Evolutionary conservation across 1,140 invertebrate species (phyloP).

Genomic region (Scaptomyza montana): DNA sequence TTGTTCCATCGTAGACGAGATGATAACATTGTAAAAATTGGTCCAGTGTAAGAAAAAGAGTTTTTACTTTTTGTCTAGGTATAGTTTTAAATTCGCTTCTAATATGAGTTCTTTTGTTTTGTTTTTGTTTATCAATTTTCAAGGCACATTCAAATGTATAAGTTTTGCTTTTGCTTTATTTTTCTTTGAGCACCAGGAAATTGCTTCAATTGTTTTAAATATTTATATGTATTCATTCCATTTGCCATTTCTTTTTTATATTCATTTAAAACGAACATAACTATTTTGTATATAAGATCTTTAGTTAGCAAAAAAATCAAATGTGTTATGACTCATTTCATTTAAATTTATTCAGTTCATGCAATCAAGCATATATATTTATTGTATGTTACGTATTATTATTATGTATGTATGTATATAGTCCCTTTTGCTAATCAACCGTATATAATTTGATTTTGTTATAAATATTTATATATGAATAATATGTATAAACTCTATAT

Average conservation of each 20-base stretch:
- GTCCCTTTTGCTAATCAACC: slow-evolving; percentile 35
- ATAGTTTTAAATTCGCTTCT: slow-evolving; percentile 76
- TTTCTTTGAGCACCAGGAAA: slow-evolving; percentile 73
- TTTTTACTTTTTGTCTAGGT: slow-evolving; percentile 18
- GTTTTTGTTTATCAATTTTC: slow-evolving; percentile 27
- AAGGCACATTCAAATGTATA: slow-evolving; percentile 48
- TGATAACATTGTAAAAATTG: slow-evolving; percentile 23
- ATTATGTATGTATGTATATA: slow-evolving; percentile 45
- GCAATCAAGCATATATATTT: slow-evolving; percentile 64
- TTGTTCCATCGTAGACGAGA: slow-evolving; percentile 4
- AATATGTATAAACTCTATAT: slow-evolving; percentile 26
- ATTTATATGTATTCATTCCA: slow-evolving; percentile 16
- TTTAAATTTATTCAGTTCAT: slow-evolving; percentile 80
- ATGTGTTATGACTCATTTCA: slow-evolving; percentile 54
- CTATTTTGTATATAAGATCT: slow-evolving; percentile 43
- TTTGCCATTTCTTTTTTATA: background rate
- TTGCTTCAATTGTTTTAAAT: slow-evolving; percentile 55
- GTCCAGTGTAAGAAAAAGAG: slow-evolving; percentile 19
- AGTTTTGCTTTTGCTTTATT: slow-evolving; percentile 20
- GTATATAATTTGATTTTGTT: slow-evolving; percentile 28
- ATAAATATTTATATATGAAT: slow-evolving; percentile 51
- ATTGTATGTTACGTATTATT: slow-evolving; percentile 15
- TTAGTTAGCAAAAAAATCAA: slow-evolving; percentile 55
- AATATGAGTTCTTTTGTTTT: slow-evolving; percentile 14
- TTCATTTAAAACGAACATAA: slow-evolving; percentile 17